Evolutionary conservation across 2,888 invertebrate genomes (phyloP).

Genomic region (Pachymerium ferrugineum): DNA sequence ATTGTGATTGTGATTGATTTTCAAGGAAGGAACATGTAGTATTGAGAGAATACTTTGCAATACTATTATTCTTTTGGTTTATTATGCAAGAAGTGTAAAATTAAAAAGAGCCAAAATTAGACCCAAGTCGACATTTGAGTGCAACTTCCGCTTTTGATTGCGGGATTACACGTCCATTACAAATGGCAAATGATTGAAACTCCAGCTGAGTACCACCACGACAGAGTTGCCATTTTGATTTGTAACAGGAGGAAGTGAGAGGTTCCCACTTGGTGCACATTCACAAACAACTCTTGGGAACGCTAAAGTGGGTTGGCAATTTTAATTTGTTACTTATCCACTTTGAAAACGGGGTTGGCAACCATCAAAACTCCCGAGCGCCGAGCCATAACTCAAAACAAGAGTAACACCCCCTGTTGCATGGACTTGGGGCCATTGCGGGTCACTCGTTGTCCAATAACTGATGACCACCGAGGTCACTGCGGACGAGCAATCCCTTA

Average conservation of each 20-base stretch:
- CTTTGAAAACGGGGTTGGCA: too few species aligned
- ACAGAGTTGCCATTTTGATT: background rate
- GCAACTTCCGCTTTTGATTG: too few species aligned
- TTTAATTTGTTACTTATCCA: background rate
- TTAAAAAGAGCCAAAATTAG: too few species aligned
- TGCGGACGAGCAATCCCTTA: background rate
- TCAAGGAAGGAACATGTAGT: too few species aligned
- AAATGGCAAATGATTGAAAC: too few species aligned
- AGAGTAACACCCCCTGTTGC: slow-evolving; percentile 8
- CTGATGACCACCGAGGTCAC: background rate
- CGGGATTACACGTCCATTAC: too few species aligned
- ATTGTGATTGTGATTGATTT: too few species aligned
- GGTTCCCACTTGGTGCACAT: background rate
- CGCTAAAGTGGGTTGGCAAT: background rate
- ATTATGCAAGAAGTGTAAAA: too few species aligned
- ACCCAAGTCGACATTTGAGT: too few species aligned
- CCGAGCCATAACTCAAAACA: background rate
- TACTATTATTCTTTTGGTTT: too few species aligned
- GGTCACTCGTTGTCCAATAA: background rate
- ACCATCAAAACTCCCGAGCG: background rate
- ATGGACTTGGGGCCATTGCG: background rate
- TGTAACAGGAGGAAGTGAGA: background rate
- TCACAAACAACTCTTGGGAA: background rate
- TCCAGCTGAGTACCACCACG: too few species aligned
- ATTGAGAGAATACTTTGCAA: too few species aligned